Base-by-base conservation (phyloP, 1,140 invertebrate species). In the Catajapyx aquilonaris region DNA sequence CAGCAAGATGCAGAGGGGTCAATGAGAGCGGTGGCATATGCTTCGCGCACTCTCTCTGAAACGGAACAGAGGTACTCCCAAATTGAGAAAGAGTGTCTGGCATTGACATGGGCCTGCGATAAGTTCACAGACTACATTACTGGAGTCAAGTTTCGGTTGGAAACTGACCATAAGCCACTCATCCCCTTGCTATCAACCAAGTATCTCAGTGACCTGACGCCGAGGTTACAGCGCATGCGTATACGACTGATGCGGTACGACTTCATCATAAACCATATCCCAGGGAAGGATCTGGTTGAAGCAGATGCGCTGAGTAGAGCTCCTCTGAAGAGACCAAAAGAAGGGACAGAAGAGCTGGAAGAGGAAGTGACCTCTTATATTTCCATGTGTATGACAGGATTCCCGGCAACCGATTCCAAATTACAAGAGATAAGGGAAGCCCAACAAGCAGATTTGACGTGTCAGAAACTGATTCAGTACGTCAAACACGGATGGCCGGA, bases 91-190 rank as follows among this genome's bases (percentile, higher is more conserved):
- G 38, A 40, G 20, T 21, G 21, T 4, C 38, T 41, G 3, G 40
- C 38, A 3, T 20, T 43, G 10, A 31, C 42, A 3, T 44, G 41
- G 41, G 42, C 30, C 5, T 44, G 42, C 31, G 41, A 43, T 20
- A 9, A 28, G 2, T 43, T 43, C 34, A 10, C 2, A 9, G 40
- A 41, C 19, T 43, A 32, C 19, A 38, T 43, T 5, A 15, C 20
- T 2, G 41, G 40, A 4, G 28, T 20, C n/a, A 20, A 3, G 11
- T 21, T 43, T 28, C 35, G 41, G n/a, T n/a, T n/a, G 1, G 45
- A 50, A 39, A 49, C 44, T 9, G 49, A 49, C 31, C 49, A 51
- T 31, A 47, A 47, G 23, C 45, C 47, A 11, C 30, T 51, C 11
- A 28, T 46, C 9, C 13, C 16, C 2, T 44, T 52, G 10, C 40